Evolutionary conservation across 2,113 vertebrate genomes (phyloP), one percentile per base, ranked within the genome.

Genomic region (Agapornis roseicollis): DNA sequence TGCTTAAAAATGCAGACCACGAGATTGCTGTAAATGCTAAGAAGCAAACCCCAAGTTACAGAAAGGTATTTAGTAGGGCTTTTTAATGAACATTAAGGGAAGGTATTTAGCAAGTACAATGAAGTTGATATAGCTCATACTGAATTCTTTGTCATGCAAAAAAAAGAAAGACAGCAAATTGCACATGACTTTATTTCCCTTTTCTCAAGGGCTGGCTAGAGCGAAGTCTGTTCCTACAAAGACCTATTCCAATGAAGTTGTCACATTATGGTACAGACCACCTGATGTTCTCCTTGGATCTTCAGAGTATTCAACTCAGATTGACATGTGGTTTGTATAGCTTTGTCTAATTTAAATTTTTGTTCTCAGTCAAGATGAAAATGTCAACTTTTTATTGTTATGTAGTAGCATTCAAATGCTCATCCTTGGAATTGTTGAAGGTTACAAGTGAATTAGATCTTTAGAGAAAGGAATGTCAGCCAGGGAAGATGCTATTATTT

Each of bases 171-270:
- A 46, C 33, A 39, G 10, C 60, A 86, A 55, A 41, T 24, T 92
- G 44, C 52, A 44, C 24, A 0, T 93, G 25, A 78, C 29, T 87
- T 27, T 52, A 4, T 90, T 90, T 97, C 81, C 74, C 83, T 94
- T 95, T 71, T 80, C 2, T 96, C 17, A 98, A 99, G 99, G 99
- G 95, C 90, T 99, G 94, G 99, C 99, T 31, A 98, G 99, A 97
- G 99, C 99, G 0, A 99, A 99, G 92, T 99, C 99, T 47, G 99
- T 99, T 92, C 99, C 99, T 42, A 99, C 99, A 8, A 99, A 99
- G 98, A 99, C 99, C 20, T 99, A 99, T 80, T 99, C 99, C 77
- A 99, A 99, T 95, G 99, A 99, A 97, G 99, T 99, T 85, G 99
- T 99, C 94, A 99, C 99, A 9, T 98, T 99, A 53, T 99, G 99